Percentiles rank a stretch among this genome's conserved stretches.
phyloP scores from a whole-genome alignment of 2,888 invertebrate genomes.

The Clistopyga incitator region DNA sequence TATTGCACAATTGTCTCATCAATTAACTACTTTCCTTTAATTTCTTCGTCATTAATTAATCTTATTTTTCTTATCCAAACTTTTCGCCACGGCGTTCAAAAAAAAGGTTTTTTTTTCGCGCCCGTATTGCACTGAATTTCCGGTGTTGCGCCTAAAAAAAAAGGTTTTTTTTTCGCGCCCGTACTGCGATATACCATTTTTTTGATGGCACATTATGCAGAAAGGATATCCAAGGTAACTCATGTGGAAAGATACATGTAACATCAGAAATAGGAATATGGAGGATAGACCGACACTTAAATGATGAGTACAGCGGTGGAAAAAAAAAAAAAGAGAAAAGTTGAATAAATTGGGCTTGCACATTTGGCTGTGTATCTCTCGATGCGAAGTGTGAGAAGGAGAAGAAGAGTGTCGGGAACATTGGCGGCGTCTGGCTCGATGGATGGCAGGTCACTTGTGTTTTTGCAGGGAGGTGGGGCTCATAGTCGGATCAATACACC shows the following conservation, averaged over 20 bases:
- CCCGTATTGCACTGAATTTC: no score
- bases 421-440: constrained; percentile 32
- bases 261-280: background rate
- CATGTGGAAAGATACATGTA: background rate
- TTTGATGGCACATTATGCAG: no score
- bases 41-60: no score
- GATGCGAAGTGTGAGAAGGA: constrained; percentile 1
- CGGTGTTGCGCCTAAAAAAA: no score
- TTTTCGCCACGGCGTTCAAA: no score
- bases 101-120: no score
- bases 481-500: constrained; percentile 80
- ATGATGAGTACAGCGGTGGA: background rate
- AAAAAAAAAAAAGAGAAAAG: background rate
- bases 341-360: background rate
- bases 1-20: no score
- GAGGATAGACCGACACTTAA: background rate
- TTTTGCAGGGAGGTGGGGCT: constrained; percentile 74
- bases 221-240: no score
- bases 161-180: no score
- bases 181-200: no score
- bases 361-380: background rate
- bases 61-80: no score
- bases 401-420: constrained; percentile 25
- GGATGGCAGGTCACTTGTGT: constrained; percentile 67
- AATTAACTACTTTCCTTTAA: no score